These are phyloP conservation scores for Clarias fuscus DNA, from an alignment of 2,797 vertebrate genomes.

Conservation along the genomic window DNA sequence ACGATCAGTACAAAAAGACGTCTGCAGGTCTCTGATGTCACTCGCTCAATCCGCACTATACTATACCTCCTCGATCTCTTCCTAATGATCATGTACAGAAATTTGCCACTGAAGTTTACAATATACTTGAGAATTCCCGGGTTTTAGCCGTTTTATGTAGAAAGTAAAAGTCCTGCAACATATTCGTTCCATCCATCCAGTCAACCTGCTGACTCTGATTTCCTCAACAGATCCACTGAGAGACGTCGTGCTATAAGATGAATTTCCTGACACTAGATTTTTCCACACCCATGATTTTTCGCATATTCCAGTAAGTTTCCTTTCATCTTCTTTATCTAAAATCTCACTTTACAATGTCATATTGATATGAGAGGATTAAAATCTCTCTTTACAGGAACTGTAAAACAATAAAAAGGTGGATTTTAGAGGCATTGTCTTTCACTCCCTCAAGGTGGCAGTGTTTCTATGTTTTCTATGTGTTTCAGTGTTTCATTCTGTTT, in stretches of 20 bases:
- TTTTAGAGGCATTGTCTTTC: not conserved
- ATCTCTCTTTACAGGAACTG: not conserved
- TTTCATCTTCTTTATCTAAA: not conserved
- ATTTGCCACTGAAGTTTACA: too few species aligned
- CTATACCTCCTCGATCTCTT: too few species aligned
- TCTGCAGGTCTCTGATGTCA: too few species aligned
- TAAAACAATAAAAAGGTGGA: not conserved
- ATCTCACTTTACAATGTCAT: not conserved
- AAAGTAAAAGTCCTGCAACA: too few species aligned
- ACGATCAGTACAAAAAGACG: too few species aligned
- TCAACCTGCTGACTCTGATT: not conserved
- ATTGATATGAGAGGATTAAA: not conserved
- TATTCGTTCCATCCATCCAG: too few species aligned
- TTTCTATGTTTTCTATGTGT: not conserved
- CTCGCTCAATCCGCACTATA: too few species aligned
- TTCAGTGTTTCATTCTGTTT: not conserved
- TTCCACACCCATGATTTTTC: too few species aligned
- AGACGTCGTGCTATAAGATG: not conserved
- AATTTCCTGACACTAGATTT: not conserved
- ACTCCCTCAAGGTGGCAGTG: not conserved
- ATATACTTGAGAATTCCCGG: too few species aligned
- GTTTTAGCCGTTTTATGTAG: too few species aligned
- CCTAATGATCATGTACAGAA: too few species aligned
- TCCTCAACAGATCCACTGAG: not conserved
- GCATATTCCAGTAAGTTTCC: conserved; percentile 32